Evolutionary conservation across 2,113 vertebrate genomes (phyloP).

Genomic region (Manacus vitellinus): DNA sequence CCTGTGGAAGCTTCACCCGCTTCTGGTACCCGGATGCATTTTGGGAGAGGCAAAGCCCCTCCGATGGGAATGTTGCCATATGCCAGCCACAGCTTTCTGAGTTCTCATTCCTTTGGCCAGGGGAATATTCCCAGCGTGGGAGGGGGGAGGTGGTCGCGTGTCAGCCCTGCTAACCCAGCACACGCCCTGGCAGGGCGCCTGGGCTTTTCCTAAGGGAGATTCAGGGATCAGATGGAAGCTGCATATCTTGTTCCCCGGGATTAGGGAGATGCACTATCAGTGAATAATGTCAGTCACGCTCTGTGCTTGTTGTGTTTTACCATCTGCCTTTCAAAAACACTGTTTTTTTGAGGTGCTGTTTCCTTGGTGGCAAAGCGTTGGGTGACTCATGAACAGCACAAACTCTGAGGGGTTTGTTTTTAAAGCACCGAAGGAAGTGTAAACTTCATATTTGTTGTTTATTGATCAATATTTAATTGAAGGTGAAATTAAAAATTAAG

Average conservation of each 20-base stretch:
- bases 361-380: not conserved
- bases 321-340: not conserved
- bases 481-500: slow-evolving; percentile 49
- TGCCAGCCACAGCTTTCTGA: not conserved
- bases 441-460: not conserved
- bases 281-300: not conserved
- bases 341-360: not conserved
- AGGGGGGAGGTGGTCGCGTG: not conserved
- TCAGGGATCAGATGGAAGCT: not conserved
- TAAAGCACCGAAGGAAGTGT: not conserved
- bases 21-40: not conserved
- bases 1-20: not conserved
- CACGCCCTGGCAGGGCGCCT: not conserved
- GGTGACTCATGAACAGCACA: not conserved
- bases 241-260: not conserved
- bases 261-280: not conserved
- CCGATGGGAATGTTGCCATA: rapidly evolving
- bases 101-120: not conserved
- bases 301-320: not conserved
- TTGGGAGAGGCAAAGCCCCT: not conserved
- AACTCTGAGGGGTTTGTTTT: not conserved
- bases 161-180: not conserved
- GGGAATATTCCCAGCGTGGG: rapidly evolving
- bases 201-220: not conserved
- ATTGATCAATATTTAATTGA: slow-evolving; percentile 51